phyloP scores from a whole-genome alignment of 2,888 invertebrate genomes.

The Drosophila multiciliata region DNA sequence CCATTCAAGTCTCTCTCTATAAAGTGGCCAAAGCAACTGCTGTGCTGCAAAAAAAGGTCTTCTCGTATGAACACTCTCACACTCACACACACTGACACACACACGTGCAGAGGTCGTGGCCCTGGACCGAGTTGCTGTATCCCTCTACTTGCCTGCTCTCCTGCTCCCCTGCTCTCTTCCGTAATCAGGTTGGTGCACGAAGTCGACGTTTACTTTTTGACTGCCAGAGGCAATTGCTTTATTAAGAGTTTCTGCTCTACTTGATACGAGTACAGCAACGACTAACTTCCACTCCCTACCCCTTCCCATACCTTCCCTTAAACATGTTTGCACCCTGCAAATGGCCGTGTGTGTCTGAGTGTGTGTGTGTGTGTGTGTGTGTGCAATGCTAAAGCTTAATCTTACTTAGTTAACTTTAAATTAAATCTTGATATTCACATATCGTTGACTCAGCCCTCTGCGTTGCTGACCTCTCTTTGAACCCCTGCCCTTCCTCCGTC shows the following conservation, averaged over 20 bases:
- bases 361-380: slow-evolving; percentile 40
- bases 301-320: not conserved
- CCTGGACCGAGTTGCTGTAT: slow-evolving; percentile 53
- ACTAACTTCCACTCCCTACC: not conserved
- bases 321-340: slow-evolving; percentile 51
- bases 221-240: slow-evolving; percentile 84
- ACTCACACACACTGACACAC: slow-evolving; percentile 19
- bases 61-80: slow-evolving; percentile 25
- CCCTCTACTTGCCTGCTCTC: not conserved
- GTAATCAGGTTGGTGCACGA: slow-evolving; percentile 78
- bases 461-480: slow-evolving; percentile 31
- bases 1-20: slow-evolving; percentile 11
- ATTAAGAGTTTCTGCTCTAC: slow-evolving; percentile 84
- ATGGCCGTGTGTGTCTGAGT: slow-evolving; percentile 18
- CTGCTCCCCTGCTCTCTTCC: slow-evolving; percentile 4
- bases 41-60: slow-evolving; percentile 51
- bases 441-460: slow-evolving; percentile 56
- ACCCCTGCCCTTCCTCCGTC: not conserved
- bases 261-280: slow-evolving; percentile 69
- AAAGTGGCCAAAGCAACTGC: slow-evolving; percentile 38
- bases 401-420: slow-evolving; percentile 83
- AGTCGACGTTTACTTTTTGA: slow-evolving; percentile 81
- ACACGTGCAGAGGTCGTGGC: slow-evolving; percentile 59
- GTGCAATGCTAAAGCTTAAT: slow-evolving; percentile 74
- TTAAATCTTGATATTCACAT: slow-evolving; percentile 83